A percentile compares a stretch with the other conserved stretches of the same genome.
Evolutionary conservation across 2,888 invertebrate genomes (phyloP).

Genomic region (Plusia festucae): DNA sequence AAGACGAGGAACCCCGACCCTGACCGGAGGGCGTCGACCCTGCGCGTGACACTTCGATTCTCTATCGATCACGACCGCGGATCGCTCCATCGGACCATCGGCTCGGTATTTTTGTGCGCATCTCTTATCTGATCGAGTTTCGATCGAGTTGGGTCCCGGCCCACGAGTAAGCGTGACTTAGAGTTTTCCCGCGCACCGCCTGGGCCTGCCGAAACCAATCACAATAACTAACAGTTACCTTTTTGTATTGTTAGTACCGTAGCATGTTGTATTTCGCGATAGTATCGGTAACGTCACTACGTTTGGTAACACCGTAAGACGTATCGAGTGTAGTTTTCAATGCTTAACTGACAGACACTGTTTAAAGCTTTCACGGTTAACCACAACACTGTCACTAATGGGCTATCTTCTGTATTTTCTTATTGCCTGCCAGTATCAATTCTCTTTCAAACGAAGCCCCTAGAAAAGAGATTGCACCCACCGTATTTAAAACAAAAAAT

Average conservation of each 20-base stretch:
- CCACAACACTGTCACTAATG: neutral
- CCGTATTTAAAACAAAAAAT: conserved; percentile 6
- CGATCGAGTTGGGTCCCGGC: conserved; percentile 58
- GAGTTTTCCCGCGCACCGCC: conserved; percentile 65
- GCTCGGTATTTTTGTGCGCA: conserved; percentile 69
- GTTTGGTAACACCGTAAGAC: conserved; percentile 49
- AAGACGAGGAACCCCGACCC: conserved; percentile 81
- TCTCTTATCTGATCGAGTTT: conserved; percentile 81
- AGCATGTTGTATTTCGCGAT: conserved; percentile 68
- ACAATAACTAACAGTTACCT: conserved; percentile 81
- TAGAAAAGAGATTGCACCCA: neutral
- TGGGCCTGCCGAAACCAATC: conserved; percentile 77
- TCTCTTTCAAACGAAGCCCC: neutral
- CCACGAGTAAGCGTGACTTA: conserved; percentile 76
- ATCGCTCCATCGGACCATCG: conserved; percentile 78
- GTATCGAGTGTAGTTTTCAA: conserved; percentile 13
- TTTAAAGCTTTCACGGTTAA: conserved; percentile 4
- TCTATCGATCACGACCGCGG: conserved; percentile 87
- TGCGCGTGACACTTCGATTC: conserved; percentile 88
- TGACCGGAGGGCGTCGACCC: conserved; percentile 85
- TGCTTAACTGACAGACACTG: neutral
- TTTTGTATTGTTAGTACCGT: conserved; percentile 81
- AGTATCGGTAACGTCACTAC: conserved; percentile 69
- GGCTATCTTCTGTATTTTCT: neutral
- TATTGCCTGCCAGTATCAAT: neutral